These are phyloP conservation scores for Anorthoa munda DNA, from an alignment of 2,888 invertebrate genomes.

Conservation along the genomic window DNA sequence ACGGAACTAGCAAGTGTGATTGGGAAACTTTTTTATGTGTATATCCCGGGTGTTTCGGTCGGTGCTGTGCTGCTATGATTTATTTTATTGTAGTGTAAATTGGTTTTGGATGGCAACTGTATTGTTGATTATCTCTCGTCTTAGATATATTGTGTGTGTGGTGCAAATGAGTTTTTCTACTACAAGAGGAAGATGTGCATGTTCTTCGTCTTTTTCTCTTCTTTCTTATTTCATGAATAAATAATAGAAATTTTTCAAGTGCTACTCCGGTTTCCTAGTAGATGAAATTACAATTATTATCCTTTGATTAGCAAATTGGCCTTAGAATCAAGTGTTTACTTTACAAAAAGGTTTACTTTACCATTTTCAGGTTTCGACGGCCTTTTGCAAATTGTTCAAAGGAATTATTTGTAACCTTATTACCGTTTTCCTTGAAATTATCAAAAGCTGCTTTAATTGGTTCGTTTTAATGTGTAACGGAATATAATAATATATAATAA, in stretches of 20 bases:
- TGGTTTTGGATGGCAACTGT: conserved; percentile 45
- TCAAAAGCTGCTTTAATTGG: conserved; percentile 41
- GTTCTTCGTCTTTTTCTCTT: background rate
- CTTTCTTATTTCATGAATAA: background rate
- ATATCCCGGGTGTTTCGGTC: conserved; percentile 46
- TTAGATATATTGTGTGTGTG: conserved; percentile 3
- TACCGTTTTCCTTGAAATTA: conserved; percentile 43
- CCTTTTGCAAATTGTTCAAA: conserved; percentile 9
- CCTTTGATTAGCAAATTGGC: conserved; percentile 4
- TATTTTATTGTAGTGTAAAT: conserved; percentile 67
- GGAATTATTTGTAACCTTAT: conserved; percentile 12
- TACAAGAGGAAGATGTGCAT: background rate
- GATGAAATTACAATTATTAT: background rate
- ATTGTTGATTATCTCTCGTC: conserved; percentile 20
- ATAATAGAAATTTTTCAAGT: too few relatives aligned
- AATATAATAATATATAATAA: conserved; percentile 35
- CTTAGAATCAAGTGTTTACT: background rate
- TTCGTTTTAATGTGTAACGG: conserved; percentile 55
- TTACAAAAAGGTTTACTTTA: background rate
- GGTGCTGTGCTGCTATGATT: conserved; percentile 57
- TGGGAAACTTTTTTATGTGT: conserved; percentile 72
- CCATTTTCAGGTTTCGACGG: background rate
- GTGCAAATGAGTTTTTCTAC: conserved; percentile 6
- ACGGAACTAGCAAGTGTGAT: conserved; percentile 69
- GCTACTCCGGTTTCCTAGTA: background rate